Base-by-base conservation (phyloP, 1,140 invertebrate genomes). In the Drosophila tsacasi region DNA sequence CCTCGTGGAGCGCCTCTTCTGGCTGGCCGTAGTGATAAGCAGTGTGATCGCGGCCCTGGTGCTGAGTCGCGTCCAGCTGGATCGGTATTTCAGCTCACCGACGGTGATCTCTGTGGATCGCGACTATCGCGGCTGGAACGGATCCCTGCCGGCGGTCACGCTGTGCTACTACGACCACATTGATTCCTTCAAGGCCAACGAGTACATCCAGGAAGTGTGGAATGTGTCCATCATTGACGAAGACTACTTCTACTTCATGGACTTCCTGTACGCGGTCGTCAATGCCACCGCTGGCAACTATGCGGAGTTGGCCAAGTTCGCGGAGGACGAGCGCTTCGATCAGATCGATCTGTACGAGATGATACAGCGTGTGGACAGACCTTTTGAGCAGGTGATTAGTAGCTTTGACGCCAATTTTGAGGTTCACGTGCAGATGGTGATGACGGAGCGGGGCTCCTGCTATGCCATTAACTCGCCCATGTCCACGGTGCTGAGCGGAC, bases 61-160 rank as follows among this genome's bases (percentile, higher is more conserved):
- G 39, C 65, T 92, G 3, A 89, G 91, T 52, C 44, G 67, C 5
- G 6, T 92, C 9, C 92, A 93, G 65, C 39, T 90, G 44, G 62
- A 73, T 2, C 83, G 94, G 2, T 95, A 94, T 62, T 67, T 91
- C 5, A 93, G 91, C 23, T 94, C 94, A 37, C 95, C 95, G 1
- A 95, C 95, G 1, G 95, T 96, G 2, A 95, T 95, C 61, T 96
- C 95, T 1, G 94, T 96, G 71, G 95, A 96, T 81, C 93, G 95
- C 47, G 94, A 96, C 71, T 95, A 95, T 75, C 95, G 95, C 27
- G 94, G 94, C 19, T 96, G 95, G 95, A 95, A 95, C 67, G 94
- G 95, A 19, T 94, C 95, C 0, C 94, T 95, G 83, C 95, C 95
- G 7, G 94, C 95, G 0, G 93, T 95, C 8, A 95, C 95, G 0